Base-by-base conservation (phyloP, 2,113 vertebrate genomes). In the Psettodes erumei region DNA sequence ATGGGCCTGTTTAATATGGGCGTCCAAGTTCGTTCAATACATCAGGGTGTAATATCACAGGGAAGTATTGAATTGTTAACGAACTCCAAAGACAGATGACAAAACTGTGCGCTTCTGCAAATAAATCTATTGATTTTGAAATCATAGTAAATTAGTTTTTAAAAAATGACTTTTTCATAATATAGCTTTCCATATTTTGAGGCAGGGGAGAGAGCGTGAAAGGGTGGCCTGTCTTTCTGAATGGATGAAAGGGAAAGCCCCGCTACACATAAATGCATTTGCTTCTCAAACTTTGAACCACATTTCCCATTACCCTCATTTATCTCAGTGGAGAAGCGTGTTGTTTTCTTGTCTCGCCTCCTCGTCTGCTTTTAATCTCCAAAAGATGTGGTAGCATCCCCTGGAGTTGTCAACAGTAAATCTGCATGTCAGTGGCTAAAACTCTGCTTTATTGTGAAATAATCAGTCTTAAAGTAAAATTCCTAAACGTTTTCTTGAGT, bases 81-180 rank as follows among this genome's bases (percentile, higher is more conserved):
- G 25, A 50, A 61, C 35, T 67, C 60, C 27, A 3, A 25, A 18
- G 65, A 75, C 47, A 1, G 60, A 65, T 75, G 65, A 54, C 53
- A 33, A 8, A 54, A 58, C 25, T n/a, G 28, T 38, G n/a, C 54
- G 33, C 1, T 30, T 15, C 28, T n/a, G 25, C 19, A 72, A 63
- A 64, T 64, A 45, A 3, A 55, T 51, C 1, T 54, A 83, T 75
- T 75, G 66, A 72, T 76, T 84, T 75, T 71, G 30, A 66, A 65
- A 61, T 71, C 13, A 23, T 6, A n/a, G 18, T 59, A 53, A 63
- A 63, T 71, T 30, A 33, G n/a, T 43, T 70, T 69, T 68, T 53
- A 15, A 67, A 10, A 54, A 12, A 66, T 71, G 10, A 23, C 16
- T 28, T 69, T 27, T 40, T 69, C 12, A 51, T 67, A 1, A 37